phyloP scores from a whole-genome alignment of 2,888 invertebrate species.

The Agonopterix subpropinquella region DNA sequence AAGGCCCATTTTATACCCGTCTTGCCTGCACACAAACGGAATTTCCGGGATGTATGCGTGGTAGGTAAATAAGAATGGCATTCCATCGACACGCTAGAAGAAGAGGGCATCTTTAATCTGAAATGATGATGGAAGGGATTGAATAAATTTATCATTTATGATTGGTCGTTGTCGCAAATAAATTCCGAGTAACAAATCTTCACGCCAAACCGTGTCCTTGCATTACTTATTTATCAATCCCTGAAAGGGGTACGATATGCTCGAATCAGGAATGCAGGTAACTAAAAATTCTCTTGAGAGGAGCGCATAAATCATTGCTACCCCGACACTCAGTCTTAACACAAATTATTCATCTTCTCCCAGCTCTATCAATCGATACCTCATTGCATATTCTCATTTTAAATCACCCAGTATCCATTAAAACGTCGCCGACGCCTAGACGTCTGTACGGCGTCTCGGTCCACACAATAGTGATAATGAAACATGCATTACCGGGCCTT shows the following conservation, averaged over 20 bases:
- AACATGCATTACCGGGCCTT: constrained; percentile 44
- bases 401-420: constrained; percentile 35
- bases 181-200: no score
- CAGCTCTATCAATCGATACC: constrained; percentile 35
- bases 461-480: constrained; percentile 52
- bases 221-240: no score
- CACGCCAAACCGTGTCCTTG: no score
- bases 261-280: not conserved
- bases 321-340: constrained; percentile 20
- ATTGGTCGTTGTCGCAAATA: no score
- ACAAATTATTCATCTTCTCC: constrained; percentile 7
- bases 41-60: no score
- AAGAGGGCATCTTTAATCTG: no score
- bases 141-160: no score
- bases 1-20: no score
- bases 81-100: no score
- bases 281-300: not conserved
- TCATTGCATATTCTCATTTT: constrained; percentile 58
- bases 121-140: no score
- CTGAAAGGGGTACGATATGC: not conserved
- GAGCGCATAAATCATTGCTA: constrained; percentile 21
- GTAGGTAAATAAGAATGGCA: no score
- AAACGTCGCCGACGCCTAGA: constrained; percentile 32
- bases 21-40: no score
- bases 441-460: constrained; percentile 40